These are phyloP conservation scores for Leucoma salicis DNA, from an alignment of 2,888 invertebrate species.

Conservation along the genomic window DNA sequence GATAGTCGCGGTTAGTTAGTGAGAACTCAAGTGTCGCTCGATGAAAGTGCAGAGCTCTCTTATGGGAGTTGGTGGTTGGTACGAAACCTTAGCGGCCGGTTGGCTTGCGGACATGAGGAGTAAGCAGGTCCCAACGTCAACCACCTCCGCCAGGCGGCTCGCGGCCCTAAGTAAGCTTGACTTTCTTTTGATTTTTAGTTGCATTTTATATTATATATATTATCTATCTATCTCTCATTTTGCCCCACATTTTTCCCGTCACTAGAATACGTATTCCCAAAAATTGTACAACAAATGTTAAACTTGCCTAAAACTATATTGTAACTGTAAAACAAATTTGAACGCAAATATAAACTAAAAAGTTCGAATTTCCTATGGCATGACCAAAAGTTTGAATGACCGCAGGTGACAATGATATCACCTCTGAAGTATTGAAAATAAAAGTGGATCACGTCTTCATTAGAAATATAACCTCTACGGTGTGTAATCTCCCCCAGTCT, in stretches of 20 bases:
- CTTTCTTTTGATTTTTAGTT: slow-evolving; percentile 76
- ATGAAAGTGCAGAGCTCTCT: slow-evolving; percentile 78
- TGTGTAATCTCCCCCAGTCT: slow-evolving; percentile 61
- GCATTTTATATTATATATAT: slow-evolving; percentile 44
- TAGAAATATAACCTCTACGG: slow-evolving; percentile 67
- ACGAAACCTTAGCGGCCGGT: slow-evolving; percentile 76
- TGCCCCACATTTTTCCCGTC: too few relatives aligned
- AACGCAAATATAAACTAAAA: too few relatives aligned
- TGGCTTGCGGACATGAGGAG: slow-evolving; percentile 80
- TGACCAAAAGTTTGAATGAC: slow-evolving; percentile 19
- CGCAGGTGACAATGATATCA: slow-evolving; percentile 67
- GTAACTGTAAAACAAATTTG: too few relatives aligned
- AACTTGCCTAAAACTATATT: too few relatives aligned
- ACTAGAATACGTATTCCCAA: too few relatives aligned
- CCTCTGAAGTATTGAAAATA: slow-evolving; percentile 65
- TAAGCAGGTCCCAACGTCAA: slow-evolving; percentile 79
- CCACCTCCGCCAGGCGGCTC: slow-evolving; percentile 80
- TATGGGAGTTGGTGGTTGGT: slow-evolving; percentile 80
- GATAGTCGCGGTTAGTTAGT: slow-evolving; percentile 54
- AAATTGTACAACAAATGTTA: too few relatives aligned
- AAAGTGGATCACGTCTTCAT: slow-evolving; percentile 72
- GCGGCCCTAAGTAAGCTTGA: slow-evolving; percentile 79
- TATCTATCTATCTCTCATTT: slow-evolving; percentile 30
- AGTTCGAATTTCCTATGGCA: slow-evolving; percentile 7
- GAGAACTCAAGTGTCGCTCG: slow-evolving; percentile 62